Conservation (phyloP, 2,113 vertebrate species). For the Pituophis catenifer region DNA sequence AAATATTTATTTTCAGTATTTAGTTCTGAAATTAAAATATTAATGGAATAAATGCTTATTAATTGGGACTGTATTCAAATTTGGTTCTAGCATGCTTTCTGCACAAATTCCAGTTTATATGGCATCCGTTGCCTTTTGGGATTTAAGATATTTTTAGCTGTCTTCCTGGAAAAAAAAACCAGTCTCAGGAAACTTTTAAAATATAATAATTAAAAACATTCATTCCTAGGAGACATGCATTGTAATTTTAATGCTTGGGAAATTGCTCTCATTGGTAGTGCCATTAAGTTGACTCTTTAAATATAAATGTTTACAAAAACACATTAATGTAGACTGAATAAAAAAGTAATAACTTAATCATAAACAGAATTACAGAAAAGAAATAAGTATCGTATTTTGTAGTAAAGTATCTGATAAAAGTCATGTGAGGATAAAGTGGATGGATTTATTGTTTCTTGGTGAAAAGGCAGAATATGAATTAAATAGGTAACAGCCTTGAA, state of each 20-base stretch:
- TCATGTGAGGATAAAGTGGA: neutral
- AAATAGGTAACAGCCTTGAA: neutral
- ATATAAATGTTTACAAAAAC: neutral
- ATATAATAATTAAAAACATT: neutral
- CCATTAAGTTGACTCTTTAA: neutral
- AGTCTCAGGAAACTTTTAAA: neutral
- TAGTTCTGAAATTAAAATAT: neutral
- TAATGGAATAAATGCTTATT: neutral
- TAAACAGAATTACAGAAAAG: neutral
- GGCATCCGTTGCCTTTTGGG: neutral
- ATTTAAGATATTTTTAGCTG: neutral
- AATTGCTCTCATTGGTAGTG: neutral
- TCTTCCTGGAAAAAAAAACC: neutral
- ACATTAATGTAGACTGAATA: neutral
- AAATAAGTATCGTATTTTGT: neutral
- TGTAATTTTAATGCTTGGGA: neutral
- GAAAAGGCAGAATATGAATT: neutral
- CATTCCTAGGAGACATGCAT: neutral
- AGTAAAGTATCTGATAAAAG: neutral
- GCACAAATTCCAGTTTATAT: neutral
- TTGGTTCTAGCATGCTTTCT: neutral
- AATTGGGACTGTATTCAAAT: neutral
- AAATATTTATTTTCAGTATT: constrained; percentile 3
- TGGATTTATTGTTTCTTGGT: neutral
- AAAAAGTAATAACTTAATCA: neutral